Evolutionary conservation across 2,797 vertebrate species (phyloP), one percentile per base, ranked within the genome.

Genomic region (Cossypha heuglini): DNA sequence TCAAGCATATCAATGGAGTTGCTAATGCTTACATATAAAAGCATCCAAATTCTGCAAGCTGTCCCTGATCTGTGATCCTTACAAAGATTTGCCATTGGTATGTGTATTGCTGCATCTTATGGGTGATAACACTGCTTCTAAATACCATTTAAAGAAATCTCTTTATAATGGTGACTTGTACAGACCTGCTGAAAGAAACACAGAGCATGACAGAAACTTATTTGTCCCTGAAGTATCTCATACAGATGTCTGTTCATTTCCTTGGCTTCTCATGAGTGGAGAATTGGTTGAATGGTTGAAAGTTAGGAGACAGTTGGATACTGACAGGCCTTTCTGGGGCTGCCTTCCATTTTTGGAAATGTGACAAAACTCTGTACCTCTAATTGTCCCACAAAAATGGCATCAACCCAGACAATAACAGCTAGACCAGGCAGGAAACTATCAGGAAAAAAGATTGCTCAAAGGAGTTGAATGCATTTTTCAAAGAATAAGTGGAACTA

Each of bases 71-170:
- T 42, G 3, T 28, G 66, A 43, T 61, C 54, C 35, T 74, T 67
- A 48, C 1, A 20, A 5, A 54, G 61, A 54, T 40, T 43, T 86
- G 33, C 45, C 0, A 0, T 38, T 80, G 58, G 14, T 31, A 29
- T 1, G 0, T 46, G 5, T 33, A 22, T 46, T 74, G 31, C 45
- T 85, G 28, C 16, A 59, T 61, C 38, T 54, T 83, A 19, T 3
- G 19, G 48, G 11, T 0, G 0, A 11, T 52, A 68, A 20, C 0
- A 2, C 51, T 90, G 55, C 37, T 75, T 66, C 45, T 28, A 10
- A 80, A 43, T 11, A 3, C 15, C 3, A 42, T 33, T 78, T 35
- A 40, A 35, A 72, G 84, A 78, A 89, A 57, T 2, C 10, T 6
- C 17, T 69, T 73, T 73, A 26, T 58, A 57, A 43, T 38, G 84